A percentile compares a stretch with the other conserved stretches of the same genome.
Conservation (phyloP, 2,113 vertebrate genomes). For the Halichoeres trimaculatus region DNA sequence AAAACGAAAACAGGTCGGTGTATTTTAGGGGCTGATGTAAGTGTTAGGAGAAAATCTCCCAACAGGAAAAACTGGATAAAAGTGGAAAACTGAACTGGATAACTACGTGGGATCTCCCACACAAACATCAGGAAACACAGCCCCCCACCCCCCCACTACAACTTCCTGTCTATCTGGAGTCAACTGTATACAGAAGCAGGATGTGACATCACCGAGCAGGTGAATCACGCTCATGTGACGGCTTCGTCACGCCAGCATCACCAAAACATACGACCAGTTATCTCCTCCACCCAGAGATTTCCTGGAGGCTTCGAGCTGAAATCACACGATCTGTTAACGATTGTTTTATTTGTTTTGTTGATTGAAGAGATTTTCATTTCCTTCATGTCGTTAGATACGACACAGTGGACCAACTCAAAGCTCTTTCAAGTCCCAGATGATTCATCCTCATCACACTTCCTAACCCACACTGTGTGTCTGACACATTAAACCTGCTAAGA, state of each 20-base stretch:
- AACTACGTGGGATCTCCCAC: neutral
- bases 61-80: conserved; percentile 26
- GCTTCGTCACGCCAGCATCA: conserved; percentile 45
- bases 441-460: too few relatives aligned
- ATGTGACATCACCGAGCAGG: conserved; percentile 70
- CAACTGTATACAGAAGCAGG: conserved; percentile 75
- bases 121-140: conserved; percentile 49
- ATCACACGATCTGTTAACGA: conserved; percentile 31
- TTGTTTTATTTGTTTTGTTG: neutral
- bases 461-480: too few relatives aligned
- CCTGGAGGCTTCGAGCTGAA: conserved; percentile 5
- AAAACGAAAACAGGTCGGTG: conserved; percentile 6
- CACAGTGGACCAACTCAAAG: too few relatives aligned
- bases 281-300: conserved; percentile 33
- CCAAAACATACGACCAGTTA: conserved; percentile 15
- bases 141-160: neutral
- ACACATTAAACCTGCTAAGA: too few relatives aligned
- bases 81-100: conserved; percentile 1
- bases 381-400: neutral
- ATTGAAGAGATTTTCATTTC: neutral
- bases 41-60: conserved; percentile 21
- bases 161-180: conserved; percentile 63
- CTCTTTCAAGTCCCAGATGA: too few relatives aligned
- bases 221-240: conserved; percentile 62
- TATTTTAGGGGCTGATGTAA: conserved; percentile 25